Evolutionary conservation across 2,797 vertebrate species (phyloP).

Genomic region (Brotula barbata): DNA sequence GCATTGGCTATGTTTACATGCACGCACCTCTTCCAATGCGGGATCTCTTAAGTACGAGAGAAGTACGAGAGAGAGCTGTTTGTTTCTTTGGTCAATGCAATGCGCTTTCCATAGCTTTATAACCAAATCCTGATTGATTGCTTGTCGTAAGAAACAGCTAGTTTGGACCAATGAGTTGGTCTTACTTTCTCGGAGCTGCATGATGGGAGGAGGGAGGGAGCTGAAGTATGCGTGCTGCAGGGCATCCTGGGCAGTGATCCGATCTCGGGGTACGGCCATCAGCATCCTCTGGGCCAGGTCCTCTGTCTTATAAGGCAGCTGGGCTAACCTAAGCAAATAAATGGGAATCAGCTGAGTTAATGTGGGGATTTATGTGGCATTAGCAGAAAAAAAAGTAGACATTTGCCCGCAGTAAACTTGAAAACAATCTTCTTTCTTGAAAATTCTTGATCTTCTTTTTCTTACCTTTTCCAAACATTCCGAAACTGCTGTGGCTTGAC

Average conservation of each 20-base stretch:
- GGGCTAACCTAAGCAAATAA: constrained; percentile 76
- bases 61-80: no score
- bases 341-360: neutral
- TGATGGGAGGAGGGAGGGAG: constrained; percentile 81
- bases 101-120: no score
- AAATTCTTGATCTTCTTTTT: neutral
- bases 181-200: constrained; percentile 85
- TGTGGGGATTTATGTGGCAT: no score
- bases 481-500: constrained; percentile 77
- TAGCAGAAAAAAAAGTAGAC: no score
- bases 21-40: no score
- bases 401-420: no score
- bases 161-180: neutral
- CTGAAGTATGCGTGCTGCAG: constrained; percentile 86
- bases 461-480: constrained; percentile 85
- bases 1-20: no score
- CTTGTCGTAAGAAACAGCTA: no score
- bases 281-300: constrained; percentile 86
- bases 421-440: no score
- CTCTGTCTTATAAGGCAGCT: constrained; percentile 81
- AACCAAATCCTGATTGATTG: no score
- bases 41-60: no score
- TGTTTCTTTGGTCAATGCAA: no score
- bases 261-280: constrained; percentile 74
- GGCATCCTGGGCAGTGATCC: constrained; percentile 78